phyloP scores from a whole-genome alignment of 2,888 invertebrate species.

The Amitus sp. region DNA sequence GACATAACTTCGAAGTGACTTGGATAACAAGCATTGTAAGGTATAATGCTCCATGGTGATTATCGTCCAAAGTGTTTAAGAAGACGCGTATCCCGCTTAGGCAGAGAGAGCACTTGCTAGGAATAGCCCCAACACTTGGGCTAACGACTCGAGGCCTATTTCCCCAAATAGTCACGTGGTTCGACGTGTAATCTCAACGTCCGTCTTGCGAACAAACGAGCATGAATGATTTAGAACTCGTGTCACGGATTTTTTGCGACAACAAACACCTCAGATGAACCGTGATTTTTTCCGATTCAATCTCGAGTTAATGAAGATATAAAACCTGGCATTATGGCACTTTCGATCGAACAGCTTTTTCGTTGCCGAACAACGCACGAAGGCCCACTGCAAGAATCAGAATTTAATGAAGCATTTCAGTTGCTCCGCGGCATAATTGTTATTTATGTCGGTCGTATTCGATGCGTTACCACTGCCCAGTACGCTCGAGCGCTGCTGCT shows the following conservation, averaged over 20 bases:
- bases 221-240: background rate
- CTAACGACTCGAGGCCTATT: conserved; percentile 25
- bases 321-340: background rate
- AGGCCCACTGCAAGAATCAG: conserved; percentile 36
- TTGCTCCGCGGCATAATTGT: conserved; percentile 38
- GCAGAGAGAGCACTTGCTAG: conserved; percentile 34
- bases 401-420: conserved; percentile 41
- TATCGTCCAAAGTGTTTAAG: conserved; percentile 48
- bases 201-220: background rate
- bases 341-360: conserved; percentile 6
- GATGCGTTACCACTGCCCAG: conserved; percentile 28
- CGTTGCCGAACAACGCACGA: conserved; percentile 33
- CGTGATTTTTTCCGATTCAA: background rate
- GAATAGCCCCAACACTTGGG: conserved; percentile 50
- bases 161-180: conserved; percentile 31
- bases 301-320: background rate
- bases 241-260: background rate
- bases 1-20: too few relatives aligned
- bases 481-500: too few relatives aligned
- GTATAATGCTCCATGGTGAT: conserved; percentile 50
- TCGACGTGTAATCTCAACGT: background rate
- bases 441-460: conserved; percentile 36
- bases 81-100: conserved; percentile 35
- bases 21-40: conserved; percentile 40
- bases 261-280: background rate